Conservation (phyloP, 2,797 vertebrate genomes). For the Enteromius afrohamiltoni region DNA sequence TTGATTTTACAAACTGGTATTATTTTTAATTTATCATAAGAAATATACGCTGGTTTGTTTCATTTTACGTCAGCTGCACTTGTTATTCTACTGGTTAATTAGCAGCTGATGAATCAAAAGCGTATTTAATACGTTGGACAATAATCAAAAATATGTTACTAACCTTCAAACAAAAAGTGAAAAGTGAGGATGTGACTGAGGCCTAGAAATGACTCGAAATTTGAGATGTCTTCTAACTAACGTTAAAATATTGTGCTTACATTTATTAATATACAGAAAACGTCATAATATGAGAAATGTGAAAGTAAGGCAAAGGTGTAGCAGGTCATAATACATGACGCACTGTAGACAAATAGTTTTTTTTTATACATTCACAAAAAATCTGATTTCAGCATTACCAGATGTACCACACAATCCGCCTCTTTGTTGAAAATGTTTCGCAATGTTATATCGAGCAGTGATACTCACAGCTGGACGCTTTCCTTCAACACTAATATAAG, state of each 20-base stretch:
- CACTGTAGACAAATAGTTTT: conserved; percentile 2
- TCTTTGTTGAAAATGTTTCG: background rate
- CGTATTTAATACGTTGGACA: background rate
- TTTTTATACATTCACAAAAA: conserved; percentile 17
- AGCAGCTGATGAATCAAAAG: background rate
- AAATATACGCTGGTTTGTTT: background rate
- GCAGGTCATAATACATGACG: conserved; percentile 16
- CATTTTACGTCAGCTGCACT: background rate
- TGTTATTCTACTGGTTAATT: background rate
- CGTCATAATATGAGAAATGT: conserved; percentile 7
- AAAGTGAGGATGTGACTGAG: background rate
- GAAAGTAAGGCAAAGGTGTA: conserved; percentile 38
- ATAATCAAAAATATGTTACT: background rate
- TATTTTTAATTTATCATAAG: background rate
- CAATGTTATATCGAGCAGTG: background rate
- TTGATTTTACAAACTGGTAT: background rate
- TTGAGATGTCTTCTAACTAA: conserved; percentile 36
- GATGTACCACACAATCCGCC: background rate
- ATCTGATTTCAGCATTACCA: background rate
- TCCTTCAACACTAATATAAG: conserved; percentile 2
- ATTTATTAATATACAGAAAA: conserved; percentile 47
- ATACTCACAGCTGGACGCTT: conserved; percentile 2
- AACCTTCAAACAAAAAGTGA: background rate
- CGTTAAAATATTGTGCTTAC: conserved; percentile 29
- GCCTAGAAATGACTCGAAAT: conserved; percentile 15